Conservation (phyloP, 2,888 invertebrate genomes). For the Helobdella robusta region DNA sequence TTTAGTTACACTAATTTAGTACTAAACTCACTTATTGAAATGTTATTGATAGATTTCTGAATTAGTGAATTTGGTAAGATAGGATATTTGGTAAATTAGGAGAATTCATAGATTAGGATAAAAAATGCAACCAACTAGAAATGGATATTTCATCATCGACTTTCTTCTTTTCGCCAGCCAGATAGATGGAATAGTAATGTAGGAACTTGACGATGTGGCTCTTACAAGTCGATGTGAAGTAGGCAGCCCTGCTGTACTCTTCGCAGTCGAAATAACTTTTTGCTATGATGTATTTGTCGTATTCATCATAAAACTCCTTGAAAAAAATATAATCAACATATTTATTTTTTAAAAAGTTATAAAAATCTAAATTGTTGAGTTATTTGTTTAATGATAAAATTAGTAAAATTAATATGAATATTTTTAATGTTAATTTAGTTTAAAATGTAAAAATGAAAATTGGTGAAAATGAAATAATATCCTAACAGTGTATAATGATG, state of each 20-base stretch:
- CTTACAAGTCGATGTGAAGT: conserved; percentile 41
- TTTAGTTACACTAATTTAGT: too few relatives aligned
- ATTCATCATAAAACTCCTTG: conserved; percentile 50
- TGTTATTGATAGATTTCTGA: too few relatives aligned
- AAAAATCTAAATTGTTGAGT: not conserved
- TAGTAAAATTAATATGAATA: too few relatives aligned
- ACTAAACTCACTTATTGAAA: too few relatives aligned
- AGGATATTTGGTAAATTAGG: too few relatives aligned
- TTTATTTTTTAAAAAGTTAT: not conserved
- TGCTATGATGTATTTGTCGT: conserved; percentile 66
- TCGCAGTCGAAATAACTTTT: conserved; percentile 80
- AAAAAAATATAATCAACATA: conserved; percentile 11
- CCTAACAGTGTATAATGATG: not conserved
- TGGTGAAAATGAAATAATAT: conserved; percentile 2
- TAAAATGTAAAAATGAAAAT: conserved; percentile 8
- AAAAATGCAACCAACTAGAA: conserved; percentile 50
- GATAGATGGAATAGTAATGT: conserved; percentile 72
- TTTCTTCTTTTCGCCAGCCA: conserved; percentile 79
- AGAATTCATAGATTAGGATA: too few relatives aligned
- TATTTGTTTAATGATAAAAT: not conserved
- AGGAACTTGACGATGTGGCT: conserved; percentile 66
- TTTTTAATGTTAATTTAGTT: too few relatives aligned
- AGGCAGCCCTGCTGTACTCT: conserved; percentile 66
- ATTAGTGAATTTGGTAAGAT: too few relatives aligned
- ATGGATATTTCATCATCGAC: conserved; percentile 69